phyloP scores from a whole-genome alignment of 2,113 vertebrate species.

The Eolophus roseicapilla region DNA sequence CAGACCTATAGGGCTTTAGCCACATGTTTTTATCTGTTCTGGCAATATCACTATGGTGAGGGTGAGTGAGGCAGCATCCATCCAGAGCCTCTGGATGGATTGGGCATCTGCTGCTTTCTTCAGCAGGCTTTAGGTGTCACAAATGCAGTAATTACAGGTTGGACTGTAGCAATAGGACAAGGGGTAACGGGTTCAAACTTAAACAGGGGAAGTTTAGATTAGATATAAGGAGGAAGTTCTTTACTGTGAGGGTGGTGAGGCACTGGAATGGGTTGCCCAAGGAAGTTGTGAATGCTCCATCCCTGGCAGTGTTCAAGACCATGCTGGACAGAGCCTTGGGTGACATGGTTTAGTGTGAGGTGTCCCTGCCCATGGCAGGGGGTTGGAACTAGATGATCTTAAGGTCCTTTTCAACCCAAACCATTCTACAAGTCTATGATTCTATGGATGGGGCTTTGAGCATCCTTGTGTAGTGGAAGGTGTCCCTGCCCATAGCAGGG shows the following conservation, averaged over 20 bases:
- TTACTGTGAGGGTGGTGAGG: background rate
- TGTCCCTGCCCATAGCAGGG: background rate
- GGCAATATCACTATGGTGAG: background rate
- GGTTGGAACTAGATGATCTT: background rate
- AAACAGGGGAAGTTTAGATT: background rate
- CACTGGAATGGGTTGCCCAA: background rate
- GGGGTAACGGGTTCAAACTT: background rate
- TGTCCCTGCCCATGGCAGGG: background rate
- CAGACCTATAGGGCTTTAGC: background rate
- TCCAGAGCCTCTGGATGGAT: background rate
- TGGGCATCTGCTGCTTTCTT: background rate
- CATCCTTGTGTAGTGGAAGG: background rate
- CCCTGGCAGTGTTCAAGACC: background rate
- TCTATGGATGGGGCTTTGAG: background rate
- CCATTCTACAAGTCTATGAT: background rate
- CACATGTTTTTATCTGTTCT: background rate
- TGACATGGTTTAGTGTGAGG: no score
- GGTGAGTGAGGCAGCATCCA: rapidly evolving
- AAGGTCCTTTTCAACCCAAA: background rate
- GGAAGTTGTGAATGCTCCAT: background rate
- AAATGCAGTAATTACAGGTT: background rate
- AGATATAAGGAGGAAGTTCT: background rate
- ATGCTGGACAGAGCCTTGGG: no score
- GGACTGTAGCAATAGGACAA: background rate
- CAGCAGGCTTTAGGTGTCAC: background rate